Percentiles rank a stretch among this genome's conserved stretches.
phyloP scores from a whole-genome alignment of 2,888 invertebrate genomes.

The Ormyrus thymus region DNA sequence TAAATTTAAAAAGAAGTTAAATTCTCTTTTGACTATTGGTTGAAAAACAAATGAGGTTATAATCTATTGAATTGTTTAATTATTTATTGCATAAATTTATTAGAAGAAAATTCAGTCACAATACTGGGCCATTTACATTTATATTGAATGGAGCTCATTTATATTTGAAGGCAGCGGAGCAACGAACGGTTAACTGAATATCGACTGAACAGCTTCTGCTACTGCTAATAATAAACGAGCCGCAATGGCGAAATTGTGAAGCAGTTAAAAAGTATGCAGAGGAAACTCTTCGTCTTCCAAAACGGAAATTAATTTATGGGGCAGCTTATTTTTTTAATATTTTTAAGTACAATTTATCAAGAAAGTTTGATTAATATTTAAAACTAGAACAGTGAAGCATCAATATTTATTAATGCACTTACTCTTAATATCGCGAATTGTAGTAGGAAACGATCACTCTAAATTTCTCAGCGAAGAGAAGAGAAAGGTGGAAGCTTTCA shows the following conservation, averaged over 20 bases:
- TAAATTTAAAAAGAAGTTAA: no score
- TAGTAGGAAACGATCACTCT: conserved; percentile 32
- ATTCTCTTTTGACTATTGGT: no score
- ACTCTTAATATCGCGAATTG: conserved; percentile 17
- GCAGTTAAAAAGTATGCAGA: background rate
- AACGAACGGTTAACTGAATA: conserved; percentile 45
- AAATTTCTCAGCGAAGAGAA: conserved; percentile 7
- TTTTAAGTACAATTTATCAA: no score
- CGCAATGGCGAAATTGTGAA: background rate
- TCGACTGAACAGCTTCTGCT: conserved; percentile 27
- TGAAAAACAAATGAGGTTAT: no score
- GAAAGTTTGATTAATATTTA: no score
- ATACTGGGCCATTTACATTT: conserved; percentile 44
- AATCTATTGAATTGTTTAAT: conserved; percentile 2
- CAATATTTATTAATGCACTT: conserved; percentile 41
- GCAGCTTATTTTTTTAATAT: background rate
- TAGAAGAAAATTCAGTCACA: conserved; percentile 39
- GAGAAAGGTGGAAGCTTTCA: conserved; percentile 12
- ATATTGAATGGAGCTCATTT: conserved; percentile 46
- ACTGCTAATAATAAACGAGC: conserved; percentile 42
- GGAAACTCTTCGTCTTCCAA: background rate
- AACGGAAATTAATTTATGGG: background rate
- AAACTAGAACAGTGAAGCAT: background rate
- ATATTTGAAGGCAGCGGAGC: conserved; percentile 38
- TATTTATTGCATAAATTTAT: conserved; percentile 29